Percentiles rank a stretch among this genome's conserved stretches.
These are phyloP conservation scores for Ethmia dodecea DNA, from an alignment of 2,888 invertebrate species.

Conservation along the genomic window DNA sequence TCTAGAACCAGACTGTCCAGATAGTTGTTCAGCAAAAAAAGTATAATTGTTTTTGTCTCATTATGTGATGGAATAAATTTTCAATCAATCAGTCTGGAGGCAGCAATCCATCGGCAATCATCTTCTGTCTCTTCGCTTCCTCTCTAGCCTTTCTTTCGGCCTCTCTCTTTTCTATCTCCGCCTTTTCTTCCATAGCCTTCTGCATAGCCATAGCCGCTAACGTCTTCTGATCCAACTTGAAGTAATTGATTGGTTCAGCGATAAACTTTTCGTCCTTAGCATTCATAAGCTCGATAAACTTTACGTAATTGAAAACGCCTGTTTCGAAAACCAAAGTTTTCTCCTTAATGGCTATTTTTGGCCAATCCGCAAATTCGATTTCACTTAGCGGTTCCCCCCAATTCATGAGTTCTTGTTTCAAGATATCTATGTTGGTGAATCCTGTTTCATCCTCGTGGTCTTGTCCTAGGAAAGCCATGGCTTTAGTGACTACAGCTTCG, in stretches of 20 bases:
- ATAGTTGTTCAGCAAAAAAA: background rate
- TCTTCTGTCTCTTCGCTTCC: conserved; percentile 8
- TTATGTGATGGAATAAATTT: background rate
- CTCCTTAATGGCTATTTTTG: conserved; percentile 48
- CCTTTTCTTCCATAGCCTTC: conserved; percentile 55
- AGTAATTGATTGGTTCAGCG: conserved; percentile 60
- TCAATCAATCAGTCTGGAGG: conserved; percentile 1
- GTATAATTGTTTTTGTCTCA: background rate
- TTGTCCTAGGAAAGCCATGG: conserved; percentile 52
- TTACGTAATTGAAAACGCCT: conserved; percentile 43
- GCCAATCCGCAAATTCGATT: conserved; percentile 55
- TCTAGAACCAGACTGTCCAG: no score
- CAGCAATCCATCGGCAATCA: conserved; percentile 11
- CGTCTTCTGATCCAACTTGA: conserved; percentile 60
- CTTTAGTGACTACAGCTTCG: conserved; percentile 48
- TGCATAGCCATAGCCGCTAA: conserved; percentile 42
- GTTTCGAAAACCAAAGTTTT: conserved; percentile 48
- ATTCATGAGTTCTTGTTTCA: conserved; percentile 46
- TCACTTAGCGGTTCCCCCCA: conserved; percentile 64
- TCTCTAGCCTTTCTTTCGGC: conserved; percentile 40
- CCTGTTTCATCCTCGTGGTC: conserved; percentile 53
- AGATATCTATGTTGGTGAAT: conserved; percentile 40
- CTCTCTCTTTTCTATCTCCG: conserved; percentile 49
- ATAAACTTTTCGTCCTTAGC: conserved; percentile 34
- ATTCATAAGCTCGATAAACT: conserved; percentile 67